These are phyloP conservation scores for Odontamblyopus lacepedii DNA, from an alignment of 2,797 vertebrate species.

Conservation along the genomic window DNA sequence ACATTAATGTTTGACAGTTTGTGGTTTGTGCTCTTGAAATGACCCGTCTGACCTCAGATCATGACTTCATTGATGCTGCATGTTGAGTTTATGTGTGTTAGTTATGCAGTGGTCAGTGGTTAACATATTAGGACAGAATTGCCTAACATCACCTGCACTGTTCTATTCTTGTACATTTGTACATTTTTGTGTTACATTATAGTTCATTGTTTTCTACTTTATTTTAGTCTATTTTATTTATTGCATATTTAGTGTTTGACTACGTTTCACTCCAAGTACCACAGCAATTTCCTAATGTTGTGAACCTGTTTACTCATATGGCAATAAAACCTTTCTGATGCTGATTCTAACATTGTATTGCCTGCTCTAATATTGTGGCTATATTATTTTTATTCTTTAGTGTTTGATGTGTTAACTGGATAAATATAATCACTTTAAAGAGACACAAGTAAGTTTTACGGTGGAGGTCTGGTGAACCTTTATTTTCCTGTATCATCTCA, in stretches of 20 bases:
- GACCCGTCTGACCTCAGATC: conserved; percentile 13
- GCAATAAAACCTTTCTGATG: too few relatives aligned
- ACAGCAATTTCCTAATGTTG: too few relatives aligned
- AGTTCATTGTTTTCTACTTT: too few relatives aligned
- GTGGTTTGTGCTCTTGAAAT: conserved; percentile 9
- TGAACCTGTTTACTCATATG: too few relatives aligned
- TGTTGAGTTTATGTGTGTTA: conserved; percentile 18
- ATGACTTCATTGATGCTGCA: conserved; percentile 43
- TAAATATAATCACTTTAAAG: neutral
- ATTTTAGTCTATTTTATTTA: too few relatives aligned
- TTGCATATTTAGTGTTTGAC: too few relatives aligned
- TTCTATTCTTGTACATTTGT: too few relatives aligned
- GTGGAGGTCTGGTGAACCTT: neutral
- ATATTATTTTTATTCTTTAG: neutral
- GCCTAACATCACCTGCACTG: too few relatives aligned
- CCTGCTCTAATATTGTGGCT: too few relatives aligned
- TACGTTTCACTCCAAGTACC: too few relatives aligned
- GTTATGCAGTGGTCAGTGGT: conserved; percentile 23
- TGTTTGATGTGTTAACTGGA: neutral
- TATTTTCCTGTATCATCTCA: neutral
- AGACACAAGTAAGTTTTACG: neutral
- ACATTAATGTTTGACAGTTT: conserved; percentile 59
- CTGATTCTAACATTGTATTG: too few relatives aligned
- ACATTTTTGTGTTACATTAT: too few relatives aligned
- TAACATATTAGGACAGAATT: neutral